These are phyloP conservation scores for Mola mola DNA, from an alignment of 2,113 vertebrate species.

Conservation along the genomic window DNA sequence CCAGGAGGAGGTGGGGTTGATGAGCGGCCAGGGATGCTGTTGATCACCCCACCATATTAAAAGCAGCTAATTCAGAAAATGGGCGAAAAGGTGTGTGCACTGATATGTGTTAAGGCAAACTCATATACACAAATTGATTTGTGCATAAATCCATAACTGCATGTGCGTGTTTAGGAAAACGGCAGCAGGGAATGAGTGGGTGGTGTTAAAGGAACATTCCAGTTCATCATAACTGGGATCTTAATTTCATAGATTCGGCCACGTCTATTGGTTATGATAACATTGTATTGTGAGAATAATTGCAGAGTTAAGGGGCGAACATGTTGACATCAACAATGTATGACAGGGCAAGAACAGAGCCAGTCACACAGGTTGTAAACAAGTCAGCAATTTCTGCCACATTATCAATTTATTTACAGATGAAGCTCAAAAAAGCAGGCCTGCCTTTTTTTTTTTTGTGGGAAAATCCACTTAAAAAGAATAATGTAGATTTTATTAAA, in stretches of 20 bases:
- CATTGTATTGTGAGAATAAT: background rate
- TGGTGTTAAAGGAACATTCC: conserved; percentile 45
- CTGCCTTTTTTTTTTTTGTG: too few relatives aligned
- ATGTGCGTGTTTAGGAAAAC: background rate
- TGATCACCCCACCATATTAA: conserved; percentile 61
- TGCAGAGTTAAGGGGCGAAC: background rate
- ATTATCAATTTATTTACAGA: background rate
- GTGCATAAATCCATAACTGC: too few relatives aligned
- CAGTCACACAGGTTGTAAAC: background rate
- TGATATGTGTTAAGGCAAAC: conserved; percentile 36
- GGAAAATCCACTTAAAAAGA: too few relatives aligned
- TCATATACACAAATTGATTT: conserved; percentile 33
- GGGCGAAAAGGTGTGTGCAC: conserved; percentile 31
- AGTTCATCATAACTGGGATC: conserved; percentile 29
- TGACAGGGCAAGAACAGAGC: background rate
- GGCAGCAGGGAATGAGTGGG: conserved; percentile 21
- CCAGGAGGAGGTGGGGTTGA: conserved; percentile 6
- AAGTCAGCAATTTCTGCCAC: background rate
- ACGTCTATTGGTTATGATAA: background rate
- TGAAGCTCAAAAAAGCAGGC: conserved; percentile 11
- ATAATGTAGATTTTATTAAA: too few relatives aligned
- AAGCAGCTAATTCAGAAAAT: conserved; percentile 69
- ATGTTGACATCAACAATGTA: background rate
- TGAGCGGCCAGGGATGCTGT: conserved; percentile 56
- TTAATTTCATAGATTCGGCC: conserved; percentile 10